Evolutionary conservation across 1,140 invertebrate species (phyloP), one percentile per base, ranked within the genome.

Genomic region (Heliconius hermathena): DNA sequence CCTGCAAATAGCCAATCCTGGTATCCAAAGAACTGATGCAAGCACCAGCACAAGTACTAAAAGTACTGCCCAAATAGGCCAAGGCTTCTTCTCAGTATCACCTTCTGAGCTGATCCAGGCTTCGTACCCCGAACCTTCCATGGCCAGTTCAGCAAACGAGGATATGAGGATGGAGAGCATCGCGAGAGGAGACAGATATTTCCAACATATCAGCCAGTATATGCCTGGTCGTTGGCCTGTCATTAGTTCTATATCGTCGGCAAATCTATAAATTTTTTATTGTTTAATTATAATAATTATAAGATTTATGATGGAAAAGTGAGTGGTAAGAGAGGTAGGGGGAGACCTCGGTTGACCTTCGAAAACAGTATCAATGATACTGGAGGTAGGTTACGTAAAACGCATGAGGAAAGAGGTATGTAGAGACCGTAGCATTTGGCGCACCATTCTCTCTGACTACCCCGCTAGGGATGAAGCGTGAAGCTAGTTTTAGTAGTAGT

Each of bases 201-300:
- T 98, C 98, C 98, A 99, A 91, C 98, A 99, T 81, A 99, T 97
- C 81, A 98, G 93, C 98, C 98, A 99, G 89, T 98, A 99, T 6
- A 98, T 94, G 2, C 97, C 97, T 5, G 98, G 98, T 41, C 98
- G 95, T 70, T 96, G 96, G 0, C 98, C 98, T 5, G 98, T 99
- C 98, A 99, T 99, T 88, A 98, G 95, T 94, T 99, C 98, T 82
- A 99, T 98, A 89, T 99, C 98, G 87, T 99, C 98, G 8, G 97
- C 97, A 88, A 99, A 99, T 87, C 91, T 94, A 82, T 13, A 88
- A 91, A 9, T 66, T 22, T 4, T 26, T 16, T 9, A n/a, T 57
- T 22, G 38, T 13, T 46, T 11, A 4, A 11, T 11, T 46, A 11
- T 13, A 46, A 11, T 13, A 46, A 36, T 36, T 36, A 36, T 36